Conservation (phyloP, 2,888 invertebrate genomes). For the Caenorhabditis doughertyi region DNA sequence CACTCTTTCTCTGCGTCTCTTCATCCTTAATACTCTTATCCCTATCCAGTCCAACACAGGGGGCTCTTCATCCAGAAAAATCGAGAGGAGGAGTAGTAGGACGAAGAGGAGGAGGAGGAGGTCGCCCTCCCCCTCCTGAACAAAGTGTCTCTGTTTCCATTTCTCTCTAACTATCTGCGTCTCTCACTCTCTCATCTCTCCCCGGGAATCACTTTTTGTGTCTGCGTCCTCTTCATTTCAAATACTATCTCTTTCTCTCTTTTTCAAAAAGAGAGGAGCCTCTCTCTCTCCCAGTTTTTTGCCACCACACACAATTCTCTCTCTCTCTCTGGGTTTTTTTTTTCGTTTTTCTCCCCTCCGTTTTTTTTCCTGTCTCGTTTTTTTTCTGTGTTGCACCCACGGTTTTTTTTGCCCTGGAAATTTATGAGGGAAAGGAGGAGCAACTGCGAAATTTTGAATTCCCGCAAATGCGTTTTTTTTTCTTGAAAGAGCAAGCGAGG, state of each 20-base stretch:
- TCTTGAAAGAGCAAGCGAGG: too few relatives aligned
- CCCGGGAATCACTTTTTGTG: conserved; percentile 18
- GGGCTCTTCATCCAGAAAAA: not conserved
- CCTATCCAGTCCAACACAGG: not conserved
- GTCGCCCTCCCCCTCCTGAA: not conserved
- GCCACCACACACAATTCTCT: too few relatives aligned
- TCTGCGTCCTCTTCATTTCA: not conserved
- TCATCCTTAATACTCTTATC: not conserved
- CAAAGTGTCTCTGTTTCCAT: conserved; percentile 8
- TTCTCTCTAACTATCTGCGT: not conserved
- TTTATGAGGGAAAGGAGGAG: too few relatives aligned
- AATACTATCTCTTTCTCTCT: not conserved
- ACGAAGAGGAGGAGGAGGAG: not conserved
- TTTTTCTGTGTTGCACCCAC: too few relatives aligned
- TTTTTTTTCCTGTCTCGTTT: too few relatives aligned
- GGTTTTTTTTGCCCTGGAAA: too few relatives aligned
- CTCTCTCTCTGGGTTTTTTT: too few relatives aligned
- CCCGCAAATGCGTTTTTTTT: too few relatives aligned
- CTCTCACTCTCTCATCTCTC: conserved; percentile 6
- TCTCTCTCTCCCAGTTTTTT: not conserved
- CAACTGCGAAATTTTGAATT: too few relatives aligned
- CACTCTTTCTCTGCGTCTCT: not conserved
- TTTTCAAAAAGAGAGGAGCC: not conserved
- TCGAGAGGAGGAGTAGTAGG: not conserved
- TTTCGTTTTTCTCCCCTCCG: too few relatives aligned